phyloP scores from a whole-genome alignment of 1,140 invertebrate genomes.

The Hesperophylax magnus region DNA sequence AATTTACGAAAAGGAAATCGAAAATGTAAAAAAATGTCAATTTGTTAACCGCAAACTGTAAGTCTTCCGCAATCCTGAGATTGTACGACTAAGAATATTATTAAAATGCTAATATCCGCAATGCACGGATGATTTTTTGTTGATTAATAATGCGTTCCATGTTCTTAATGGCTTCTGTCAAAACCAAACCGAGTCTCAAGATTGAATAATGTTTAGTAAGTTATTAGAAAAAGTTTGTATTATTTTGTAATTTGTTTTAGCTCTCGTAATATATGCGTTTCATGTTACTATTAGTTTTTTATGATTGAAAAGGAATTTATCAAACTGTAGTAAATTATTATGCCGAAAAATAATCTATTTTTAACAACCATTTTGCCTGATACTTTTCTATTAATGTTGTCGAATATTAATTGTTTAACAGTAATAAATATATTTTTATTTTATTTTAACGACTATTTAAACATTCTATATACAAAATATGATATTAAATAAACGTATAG shows the following conservation, averaged over 20 bases:
- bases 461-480: too few species aligned
- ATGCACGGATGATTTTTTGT: not conserved
- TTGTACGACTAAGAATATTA: not conserved
- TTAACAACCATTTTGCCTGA: too few species aligned
- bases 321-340: too few species aligned
- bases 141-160: not conserved
- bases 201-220: not conserved
- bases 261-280: too few species aligned
- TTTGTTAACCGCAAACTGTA: conserved; percentile 25
- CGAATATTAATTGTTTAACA: too few species aligned
- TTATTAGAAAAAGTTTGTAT: not conserved
- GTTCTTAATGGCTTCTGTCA: not conserved
- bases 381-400: too few species aligned
- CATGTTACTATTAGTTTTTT: too few species aligned
- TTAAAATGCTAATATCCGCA: conserved; percentile 14
- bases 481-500: too few species aligned
- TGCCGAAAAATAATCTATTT: too few species aligned
- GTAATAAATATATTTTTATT: too few species aligned
- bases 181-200: not conserved
- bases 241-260: not conserved
- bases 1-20: conserved; percentile 22
- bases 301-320: too few species aligned
- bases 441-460: too few species aligned
- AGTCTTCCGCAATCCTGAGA: conserved; percentile 29
- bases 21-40: conserved; percentile 18